Conservation (phyloP, 1,140 invertebrate genomes). For the Bombus polaris region DNA sequence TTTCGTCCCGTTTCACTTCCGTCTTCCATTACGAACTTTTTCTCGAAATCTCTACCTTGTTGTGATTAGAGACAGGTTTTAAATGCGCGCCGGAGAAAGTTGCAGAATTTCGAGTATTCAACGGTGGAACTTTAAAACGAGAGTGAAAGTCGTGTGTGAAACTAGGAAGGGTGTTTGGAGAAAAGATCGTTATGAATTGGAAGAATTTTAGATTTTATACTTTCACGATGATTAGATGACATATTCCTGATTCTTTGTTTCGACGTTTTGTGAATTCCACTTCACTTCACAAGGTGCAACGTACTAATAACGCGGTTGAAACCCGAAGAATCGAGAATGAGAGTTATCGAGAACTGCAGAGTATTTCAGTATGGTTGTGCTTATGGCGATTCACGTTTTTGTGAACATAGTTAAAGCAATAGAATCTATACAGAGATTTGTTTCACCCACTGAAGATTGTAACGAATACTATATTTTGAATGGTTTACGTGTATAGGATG, state of each 20-base stretch:
- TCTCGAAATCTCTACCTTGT: neutral
- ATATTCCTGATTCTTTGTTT: no score
- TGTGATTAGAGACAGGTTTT: neutral
- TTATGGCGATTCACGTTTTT: neutral
- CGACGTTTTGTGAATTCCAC: no score
- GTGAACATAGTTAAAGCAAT: neutral
- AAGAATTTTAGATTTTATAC: neutral
- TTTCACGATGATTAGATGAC: no score
- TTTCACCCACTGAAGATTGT: no score
- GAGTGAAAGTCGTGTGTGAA: neutral
- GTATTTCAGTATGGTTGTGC: no score
- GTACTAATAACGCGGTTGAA: no score
- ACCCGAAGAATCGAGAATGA: no score
- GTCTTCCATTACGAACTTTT: neutral
- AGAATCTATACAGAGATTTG: no score
- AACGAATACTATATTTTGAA: no score
- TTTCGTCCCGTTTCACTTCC: conserved; percentile 20
- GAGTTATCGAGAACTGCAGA: no score
- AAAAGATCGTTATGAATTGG: neutral
- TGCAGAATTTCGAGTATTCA: neutral
- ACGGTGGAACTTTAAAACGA: neutral
- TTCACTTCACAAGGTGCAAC: no score
- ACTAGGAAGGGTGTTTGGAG: neutral
- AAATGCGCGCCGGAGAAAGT: neutral
- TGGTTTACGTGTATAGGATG: no score